These are phyloP conservation scores for Podarcis siculus DNA, from an alignment of 2,797 vertebrate species.

Conservation along the genomic window DNA sequence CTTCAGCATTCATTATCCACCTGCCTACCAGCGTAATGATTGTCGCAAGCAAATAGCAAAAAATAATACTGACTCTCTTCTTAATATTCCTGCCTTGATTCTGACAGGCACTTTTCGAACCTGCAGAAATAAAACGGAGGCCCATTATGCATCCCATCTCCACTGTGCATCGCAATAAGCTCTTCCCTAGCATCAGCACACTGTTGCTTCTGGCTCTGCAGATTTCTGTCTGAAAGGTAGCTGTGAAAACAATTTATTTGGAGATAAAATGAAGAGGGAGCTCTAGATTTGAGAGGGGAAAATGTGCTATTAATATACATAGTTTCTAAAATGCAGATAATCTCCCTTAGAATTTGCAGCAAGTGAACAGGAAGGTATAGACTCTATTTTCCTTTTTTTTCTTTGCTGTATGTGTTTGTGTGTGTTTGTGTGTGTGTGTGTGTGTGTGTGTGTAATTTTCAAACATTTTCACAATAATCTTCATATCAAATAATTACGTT, in stretches of 20 bases:
- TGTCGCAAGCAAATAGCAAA: conserved; percentile 27
- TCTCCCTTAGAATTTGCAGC: background rate
- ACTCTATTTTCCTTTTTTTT: too few species aligned
- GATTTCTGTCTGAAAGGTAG: background rate
- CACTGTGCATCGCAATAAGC: background rate
- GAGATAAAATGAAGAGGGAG: background rate
- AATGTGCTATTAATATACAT: background rate
- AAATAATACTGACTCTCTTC: conserved; percentile 47
- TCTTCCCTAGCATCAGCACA: background rate
- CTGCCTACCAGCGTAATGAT: conserved; percentile 25
- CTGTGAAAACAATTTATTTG: conserved; percentile 7
- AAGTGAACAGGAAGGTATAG: background rate
- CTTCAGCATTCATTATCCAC: conserved; percentile 25
- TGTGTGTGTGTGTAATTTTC: too few species aligned
- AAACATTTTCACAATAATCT: too few species aligned
- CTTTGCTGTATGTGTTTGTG: too few species aligned
- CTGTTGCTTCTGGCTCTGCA: background rate
- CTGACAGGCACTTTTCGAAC: conserved; percentile 34
- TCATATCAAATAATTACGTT: too few species aligned
- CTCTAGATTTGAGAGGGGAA: background rate
- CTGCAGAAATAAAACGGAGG: conserved; percentile 35
- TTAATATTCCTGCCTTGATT: conserved; percentile 27
- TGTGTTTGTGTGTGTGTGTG: too few species aligned
- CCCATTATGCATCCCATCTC: background rate
- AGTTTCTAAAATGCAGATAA: background rate